Base-by-base conservation (phyloP, 2,113 vertebrate genomes). In the Amphiprion percula region DNA sequence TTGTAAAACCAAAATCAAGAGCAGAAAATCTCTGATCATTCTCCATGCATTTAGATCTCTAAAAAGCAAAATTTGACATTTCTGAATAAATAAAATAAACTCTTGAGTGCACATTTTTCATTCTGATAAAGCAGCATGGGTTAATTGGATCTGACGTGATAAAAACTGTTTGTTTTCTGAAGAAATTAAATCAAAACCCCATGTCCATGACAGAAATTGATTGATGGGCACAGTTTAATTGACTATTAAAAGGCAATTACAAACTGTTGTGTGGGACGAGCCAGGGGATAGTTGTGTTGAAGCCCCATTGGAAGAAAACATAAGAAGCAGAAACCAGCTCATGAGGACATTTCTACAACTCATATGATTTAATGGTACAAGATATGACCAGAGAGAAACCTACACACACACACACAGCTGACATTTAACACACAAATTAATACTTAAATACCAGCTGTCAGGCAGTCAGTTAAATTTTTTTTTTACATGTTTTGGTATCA, bases 201-300 rank as follows among this genome's bases (percentile, higher is more conserved):
- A 82, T 85, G 92, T 91, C 91, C 88, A 79, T 23, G 65, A 68
- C 77, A 82, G 83, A 82, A 83, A 88, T 80, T 94, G 94, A 95
- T 95, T 94, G 94, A 95, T 95, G 92, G 90, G 80, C 83, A 79
- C 54, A 85, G 86, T 94, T 92, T 94, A 95, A 95, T 94, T 93
- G 93, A 93, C 94, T 90, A 95, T 95, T 95, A 95, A 95, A 95
- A 94, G 75, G 91, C 91, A 95, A 95, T 95, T 95, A 94, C 85
- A 92, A 94, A 89, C 92, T 94, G 94, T 87, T 93, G 92, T 90
- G 33, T 77, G 77, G 88, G 89, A 93, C 26, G 74, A 87, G 86
- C 69, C 24, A 16, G 66, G 74, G 50, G 64, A 90, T 37, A 64
- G 78, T 64, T 78, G 56, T 54, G 52, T 39, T 74, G 65, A 83